phyloP scores from a whole-genome alignment of 2,888 invertebrate genomes.

The Gnatocerus cornutus region DNA sequence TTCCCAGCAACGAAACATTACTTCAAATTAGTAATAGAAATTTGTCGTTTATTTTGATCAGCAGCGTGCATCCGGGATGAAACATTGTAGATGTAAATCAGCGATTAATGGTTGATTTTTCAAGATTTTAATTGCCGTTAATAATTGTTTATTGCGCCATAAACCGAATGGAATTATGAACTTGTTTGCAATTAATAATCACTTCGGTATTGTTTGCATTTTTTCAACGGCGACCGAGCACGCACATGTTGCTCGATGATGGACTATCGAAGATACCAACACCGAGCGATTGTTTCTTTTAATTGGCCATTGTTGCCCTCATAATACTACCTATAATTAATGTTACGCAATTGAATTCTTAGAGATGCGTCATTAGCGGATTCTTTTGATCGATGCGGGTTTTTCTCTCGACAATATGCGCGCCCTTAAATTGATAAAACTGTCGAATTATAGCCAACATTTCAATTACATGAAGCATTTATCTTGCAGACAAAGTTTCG shows the following conservation, averaged over 20 bases:
- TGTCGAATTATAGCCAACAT: conserved; percentile 54
- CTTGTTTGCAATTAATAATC: conserved; percentile 47
- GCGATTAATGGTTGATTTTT: conserved; percentile 43
- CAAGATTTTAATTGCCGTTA: conserved; percentile 43
- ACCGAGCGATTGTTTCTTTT: conserved; percentile 46
- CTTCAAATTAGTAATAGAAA: conserved; percentile 30
- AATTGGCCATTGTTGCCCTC: conserved; percentile 53
- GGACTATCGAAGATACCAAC: conserved; percentile 30
- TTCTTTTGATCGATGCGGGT: too few species aligned
- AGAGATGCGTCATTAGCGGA: too few species aligned
- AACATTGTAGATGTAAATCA: conserved; percentile 48
- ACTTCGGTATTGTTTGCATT: conserved; percentile 44
- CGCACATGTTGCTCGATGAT: conserved; percentile 27
- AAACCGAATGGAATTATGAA: conserved; percentile 47
- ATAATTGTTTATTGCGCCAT: conserved; percentile 47
- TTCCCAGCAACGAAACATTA: conserved; percentile 3
- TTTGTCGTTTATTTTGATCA: conserved; percentile 37
- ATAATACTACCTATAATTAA: conserved; percentile 53
- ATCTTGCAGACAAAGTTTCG: conserved; percentile 59
- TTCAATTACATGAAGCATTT: conserved; percentile 56
- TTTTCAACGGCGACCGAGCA: conserved; percentile 24
- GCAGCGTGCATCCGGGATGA: conserved; percentile 44
- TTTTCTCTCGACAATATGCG: conserved; percentile 4
- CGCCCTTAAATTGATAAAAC: conserved; percentile 50
- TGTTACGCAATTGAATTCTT: conserved; percentile 46